These are phyloP conservation scores for Pterocles burchelli DNA, from an alignment of 2,113 vertebrate species.

Conservation along the genomic window DNA sequence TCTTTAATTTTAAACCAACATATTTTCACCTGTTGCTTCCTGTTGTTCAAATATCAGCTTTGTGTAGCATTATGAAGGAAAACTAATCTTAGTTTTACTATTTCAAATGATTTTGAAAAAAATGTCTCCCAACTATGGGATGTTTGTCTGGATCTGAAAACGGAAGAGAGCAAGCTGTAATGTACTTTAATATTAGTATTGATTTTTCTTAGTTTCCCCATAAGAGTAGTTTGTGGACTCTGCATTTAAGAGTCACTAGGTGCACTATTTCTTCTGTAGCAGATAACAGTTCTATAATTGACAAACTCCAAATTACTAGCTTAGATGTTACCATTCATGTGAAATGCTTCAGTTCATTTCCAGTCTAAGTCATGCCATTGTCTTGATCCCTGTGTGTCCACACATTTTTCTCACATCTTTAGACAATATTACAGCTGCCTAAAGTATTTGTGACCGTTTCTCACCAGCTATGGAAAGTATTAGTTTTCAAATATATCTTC, in stretches of 20 bases:
- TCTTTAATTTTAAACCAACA: background rate
- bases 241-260: background rate
- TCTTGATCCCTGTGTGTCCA: background rate
- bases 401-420: background rate
- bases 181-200: background rate
- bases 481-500: background rate
- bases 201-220: background rate
- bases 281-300: background rate
- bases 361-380: background rate
- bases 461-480: background rate
- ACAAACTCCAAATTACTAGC: background rate
- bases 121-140: fast-evolving
- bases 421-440: background rate
- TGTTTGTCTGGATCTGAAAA: background rate
- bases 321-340: background rate
- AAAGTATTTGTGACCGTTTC: background rate
- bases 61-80: background rate
- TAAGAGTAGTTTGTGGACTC: background rate
- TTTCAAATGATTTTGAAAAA: background rate
- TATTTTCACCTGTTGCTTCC: background rate
- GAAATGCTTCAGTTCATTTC: background rate
- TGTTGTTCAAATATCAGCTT: background rate
- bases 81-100: background rate
- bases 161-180: background rate
- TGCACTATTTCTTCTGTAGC: background rate